phyloP scores from a whole-genome alignment of 1,140 invertebrate species.

The Drosophila teissieri region DNA sequence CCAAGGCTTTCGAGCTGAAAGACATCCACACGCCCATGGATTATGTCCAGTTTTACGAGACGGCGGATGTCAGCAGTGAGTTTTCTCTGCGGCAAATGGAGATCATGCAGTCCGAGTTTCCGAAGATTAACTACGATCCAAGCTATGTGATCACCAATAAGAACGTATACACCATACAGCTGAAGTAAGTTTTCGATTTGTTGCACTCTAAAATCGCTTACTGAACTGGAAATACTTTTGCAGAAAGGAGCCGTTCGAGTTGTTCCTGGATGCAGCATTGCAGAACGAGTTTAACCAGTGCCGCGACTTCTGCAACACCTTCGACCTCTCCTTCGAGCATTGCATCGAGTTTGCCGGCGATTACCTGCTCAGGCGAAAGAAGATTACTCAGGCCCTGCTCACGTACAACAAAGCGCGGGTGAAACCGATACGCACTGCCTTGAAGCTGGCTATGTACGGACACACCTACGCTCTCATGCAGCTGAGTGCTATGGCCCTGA shows the following conservation, averaged over 20 bases:
- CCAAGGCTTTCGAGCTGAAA: slow-evolving; percentile 85
- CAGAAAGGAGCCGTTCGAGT: slow-evolving; percentile 87
- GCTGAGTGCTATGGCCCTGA: slow-evolving; percentile 80
- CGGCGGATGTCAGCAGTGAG: slow-evolving; percentile 62
- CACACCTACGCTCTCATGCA: slow-evolving; percentile 89
- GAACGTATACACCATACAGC: slow-evolving; percentile 88
- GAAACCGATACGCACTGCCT: slow-evolving; percentile 88
- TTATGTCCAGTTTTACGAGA: slow-evolving; percentile 78
- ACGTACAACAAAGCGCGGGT: slow-evolving; percentile 91
- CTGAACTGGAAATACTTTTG: not conserved
- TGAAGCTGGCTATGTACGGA: slow-evolving; percentile 90
- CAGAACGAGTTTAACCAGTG: slow-evolving; percentile 73
- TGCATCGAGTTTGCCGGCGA: slow-evolving; percentile 91
- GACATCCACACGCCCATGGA: slow-evolving; percentile 81
- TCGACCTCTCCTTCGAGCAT: slow-evolving; percentile 89
- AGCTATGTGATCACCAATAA: slow-evolving; percentile 90
- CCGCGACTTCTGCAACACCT: slow-evolving; percentile 85
- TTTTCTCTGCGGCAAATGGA: slow-evolving; percentile 79
- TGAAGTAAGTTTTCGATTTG: slow-evolving; percentile 85
- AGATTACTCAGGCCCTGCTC: slow-evolving; percentile 88
- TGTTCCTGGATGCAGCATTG: slow-evolving; percentile 87
- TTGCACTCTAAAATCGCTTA: not conserved
- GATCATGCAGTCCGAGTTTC: slow-evolving; percentile 81
- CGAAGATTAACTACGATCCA: slow-evolving; percentile 86
- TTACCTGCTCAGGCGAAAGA: slow-evolving; percentile 87